Evolutionary conservation across 2,113 vertebrate genomes (phyloP).

Genomic region (Entelurus aequoreus): DNA sequence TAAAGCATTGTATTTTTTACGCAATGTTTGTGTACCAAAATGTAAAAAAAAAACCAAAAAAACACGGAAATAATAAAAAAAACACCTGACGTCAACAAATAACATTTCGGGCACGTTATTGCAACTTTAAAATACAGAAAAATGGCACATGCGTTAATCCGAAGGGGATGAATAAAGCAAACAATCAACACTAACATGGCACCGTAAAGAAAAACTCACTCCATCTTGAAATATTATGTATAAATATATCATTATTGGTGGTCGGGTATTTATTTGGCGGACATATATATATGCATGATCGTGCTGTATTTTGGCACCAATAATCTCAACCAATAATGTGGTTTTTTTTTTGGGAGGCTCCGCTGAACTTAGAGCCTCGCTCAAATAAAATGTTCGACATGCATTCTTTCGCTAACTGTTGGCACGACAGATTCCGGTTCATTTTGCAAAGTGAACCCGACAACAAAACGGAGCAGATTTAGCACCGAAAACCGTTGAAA

Average conservation of each 20-base stretch:
- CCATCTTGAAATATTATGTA: neutral
- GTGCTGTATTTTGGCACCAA: slow-evolving; percentile 30
- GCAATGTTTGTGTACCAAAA: neutral
- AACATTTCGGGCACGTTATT: neutral
- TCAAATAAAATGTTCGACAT: slow-evolving; percentile 15
- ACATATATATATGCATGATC: neutral
- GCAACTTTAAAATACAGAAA: slow-evolving; percentile 5
- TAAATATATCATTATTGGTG: neutral
- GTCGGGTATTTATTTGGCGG: neutral
- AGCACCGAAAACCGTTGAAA: slow-evolving; percentile 56
- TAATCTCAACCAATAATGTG: neutral
- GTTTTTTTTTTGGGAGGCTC: neutral
- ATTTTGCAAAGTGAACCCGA: slow-evolving; percentile 5
- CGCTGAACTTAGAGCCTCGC: slow-evolving; percentile 13
- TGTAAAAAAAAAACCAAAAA: neutral
- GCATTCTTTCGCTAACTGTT: slow-evolving; percentile 13
- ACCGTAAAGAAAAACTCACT: slow-evolving; percentile 8
- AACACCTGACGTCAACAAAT: neutral
- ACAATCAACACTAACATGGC: neutral
- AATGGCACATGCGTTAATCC: neutral
- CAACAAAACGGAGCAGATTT: slow-evolving; percentile 37
- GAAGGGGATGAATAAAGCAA: neutral
- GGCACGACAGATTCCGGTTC: slow-evolving; percentile 22
- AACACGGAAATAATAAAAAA: neutral
- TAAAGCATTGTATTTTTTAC: neutral